Base-by-base conservation (phyloP, 2,113 vertebrate genomes). In the Muscicapa adusta region DNA sequence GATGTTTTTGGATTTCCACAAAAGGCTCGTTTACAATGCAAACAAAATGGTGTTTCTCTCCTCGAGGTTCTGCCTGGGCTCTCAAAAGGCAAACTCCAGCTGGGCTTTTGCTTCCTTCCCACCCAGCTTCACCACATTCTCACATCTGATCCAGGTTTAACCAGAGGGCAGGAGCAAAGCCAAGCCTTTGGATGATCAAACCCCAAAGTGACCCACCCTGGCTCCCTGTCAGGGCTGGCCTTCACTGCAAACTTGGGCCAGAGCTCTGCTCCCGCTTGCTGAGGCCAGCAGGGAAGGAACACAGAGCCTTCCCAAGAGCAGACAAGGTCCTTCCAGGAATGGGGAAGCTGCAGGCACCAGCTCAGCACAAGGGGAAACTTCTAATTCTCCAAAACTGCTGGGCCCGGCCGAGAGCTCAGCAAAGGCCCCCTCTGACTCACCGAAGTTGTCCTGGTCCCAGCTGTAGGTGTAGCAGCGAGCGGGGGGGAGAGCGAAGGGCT, bases 401-500 rank as follows among this genome's bases (percentile, higher is more conserved):
- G 12, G 71, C 42, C 0, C 0, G 3, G 16, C 61, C 0, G 0
- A 70, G 25, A 57, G 70, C 68, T 51, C 5, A 2, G 36, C 63
- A 50, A 31, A 36, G 34, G n/a, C 25, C 38, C 25, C 14, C 15
- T 51, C 6, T 29, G 1, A 5, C 98, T 98, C 98, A 99, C 99
- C 99, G 40, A 99, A 99, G 94, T 99, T 99, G 94, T 99, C 99
- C 79, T 98, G 98, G 85, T 98, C 99, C 99, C 99, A 99, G 96
- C 97, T 98, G 92, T 99, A 99, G 68, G 98, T 98, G 94, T 98
- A 98, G 94, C 98, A 99, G 88, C 99, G 99, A 81, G 99, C 98
- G 0, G 98, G 97, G 0, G 99, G 99, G 68, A 99, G 86, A 31
- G 98, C 98, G 22, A 99, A 97, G 23, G 98, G 98, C 68, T 98